A percentile compares a stretch with the other conserved stretches of the same genome.
Conservation (phyloP, 1,140 invertebrate genomes). For the Aphaenogaster ashmeadi region DNA sequence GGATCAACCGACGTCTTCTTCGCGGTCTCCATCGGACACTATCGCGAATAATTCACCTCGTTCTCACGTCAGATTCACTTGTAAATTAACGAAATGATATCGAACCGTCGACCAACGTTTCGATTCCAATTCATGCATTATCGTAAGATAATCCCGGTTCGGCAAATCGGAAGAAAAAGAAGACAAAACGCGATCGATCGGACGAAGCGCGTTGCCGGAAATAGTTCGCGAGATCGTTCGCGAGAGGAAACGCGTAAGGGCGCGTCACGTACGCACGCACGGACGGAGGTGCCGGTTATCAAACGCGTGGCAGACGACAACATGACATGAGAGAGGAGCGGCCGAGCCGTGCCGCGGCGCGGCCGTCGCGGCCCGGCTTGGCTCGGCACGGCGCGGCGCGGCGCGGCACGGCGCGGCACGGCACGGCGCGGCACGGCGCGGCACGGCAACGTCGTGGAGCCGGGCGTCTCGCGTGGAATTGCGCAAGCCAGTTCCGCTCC, state of each 20-base stretch:
- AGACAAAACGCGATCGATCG: background rate
- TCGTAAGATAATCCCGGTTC: background rate
- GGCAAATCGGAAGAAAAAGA: background rate
- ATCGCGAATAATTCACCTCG: constrained; percentile 25
- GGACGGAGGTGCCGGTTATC: constrained; percentile 71
- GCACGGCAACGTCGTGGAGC: constrained; percentile 62
- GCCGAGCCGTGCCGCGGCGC: constrained; percentile 63
- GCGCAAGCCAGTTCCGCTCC: constrained; percentile 66
- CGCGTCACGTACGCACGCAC: constrained; percentile 62
- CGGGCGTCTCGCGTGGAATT: constrained; percentile 62
- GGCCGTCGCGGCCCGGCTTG: constrained; percentile 34
- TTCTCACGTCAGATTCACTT: constrained; percentile 7
- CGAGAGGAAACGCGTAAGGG: constrained; percentile 11
- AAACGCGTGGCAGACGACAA: constrained; percentile 82
- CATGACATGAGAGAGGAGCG: constrained; percentile 79
- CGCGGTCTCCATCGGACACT: constrained; percentile 5
- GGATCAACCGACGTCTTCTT: background rate
- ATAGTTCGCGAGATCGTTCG: constrained; percentile 2
- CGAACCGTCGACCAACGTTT: background rate
- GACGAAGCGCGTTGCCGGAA: background rate
- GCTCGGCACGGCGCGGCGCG: background rate
- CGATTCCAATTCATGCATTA: constrained; percentile 10
- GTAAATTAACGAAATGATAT: background rate
- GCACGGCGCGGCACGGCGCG: constrained; percentile 49
- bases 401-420: constrained; percentile 51